Conservation (phyloP, 2,797 vertebrate species). For the Pseudotriccus pelzelni region DNA sequence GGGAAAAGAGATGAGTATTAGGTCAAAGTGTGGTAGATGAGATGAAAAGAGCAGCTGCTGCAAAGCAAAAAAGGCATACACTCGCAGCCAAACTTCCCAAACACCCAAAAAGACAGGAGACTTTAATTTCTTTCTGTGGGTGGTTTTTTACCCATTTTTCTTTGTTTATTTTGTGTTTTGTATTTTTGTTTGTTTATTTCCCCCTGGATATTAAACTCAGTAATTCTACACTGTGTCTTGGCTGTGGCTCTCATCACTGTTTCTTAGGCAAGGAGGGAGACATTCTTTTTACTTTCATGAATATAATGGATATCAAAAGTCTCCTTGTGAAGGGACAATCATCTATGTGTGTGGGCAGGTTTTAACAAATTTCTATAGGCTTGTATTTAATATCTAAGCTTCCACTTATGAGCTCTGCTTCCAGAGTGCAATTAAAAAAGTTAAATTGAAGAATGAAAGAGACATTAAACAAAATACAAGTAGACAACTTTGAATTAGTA, state of each 20-base stretch:
- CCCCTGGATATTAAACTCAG: not conserved
- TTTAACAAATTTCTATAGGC: not conserved
- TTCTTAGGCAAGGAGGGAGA: not conserved
- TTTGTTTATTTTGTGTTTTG: not conserved
- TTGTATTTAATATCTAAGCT: not conserved
- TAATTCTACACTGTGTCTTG: not conserved
- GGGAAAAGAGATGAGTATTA: not conserved
- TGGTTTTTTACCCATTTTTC: rapidly evolving
- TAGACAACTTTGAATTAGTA: not conserved
- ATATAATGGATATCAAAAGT: not conserved
- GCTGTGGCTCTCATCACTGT: not conserved
- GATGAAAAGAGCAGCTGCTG: not conserved
- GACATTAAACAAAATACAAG: not conserved
- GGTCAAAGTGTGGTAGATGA: not conserved
- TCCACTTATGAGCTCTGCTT: not conserved
- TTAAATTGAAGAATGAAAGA: not conserved
- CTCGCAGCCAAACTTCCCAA: too few relatives aligned
- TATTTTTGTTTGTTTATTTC: not conserved
- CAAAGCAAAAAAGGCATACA: not conserved
- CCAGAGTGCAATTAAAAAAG: not conserved
- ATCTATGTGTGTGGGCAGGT: not conserved
- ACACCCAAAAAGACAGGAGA: not conserved
- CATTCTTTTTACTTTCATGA: not conserved
- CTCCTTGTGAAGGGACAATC: not conserved
- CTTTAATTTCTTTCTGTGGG: not conserved